Evolutionary conservation across 2,888 invertebrate species (phyloP).

Genomic region (Muschampia plurimacula): DNA sequence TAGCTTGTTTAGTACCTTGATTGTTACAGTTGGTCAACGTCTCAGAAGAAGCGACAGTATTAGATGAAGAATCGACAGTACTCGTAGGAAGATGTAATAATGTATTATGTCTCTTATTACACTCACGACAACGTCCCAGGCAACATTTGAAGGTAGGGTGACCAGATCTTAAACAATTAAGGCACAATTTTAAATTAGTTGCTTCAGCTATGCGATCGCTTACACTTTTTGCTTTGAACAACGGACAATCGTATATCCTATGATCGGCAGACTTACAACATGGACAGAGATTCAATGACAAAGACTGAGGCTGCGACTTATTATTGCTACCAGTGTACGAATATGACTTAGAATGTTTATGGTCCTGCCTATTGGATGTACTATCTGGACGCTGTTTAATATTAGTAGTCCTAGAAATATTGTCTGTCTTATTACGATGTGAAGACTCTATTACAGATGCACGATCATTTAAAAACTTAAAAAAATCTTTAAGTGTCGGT

Average conservation of each 20-base stretch:
- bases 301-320: neutral
- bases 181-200: slow-evolving; percentile 40
- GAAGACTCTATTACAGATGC: neutral
- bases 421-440: slow-evolving; percentile 3
- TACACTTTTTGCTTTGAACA: neutral
- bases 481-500: neutral
- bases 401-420: neutral
- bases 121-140: neutral
- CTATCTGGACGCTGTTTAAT: slow-evolving; percentile 6
- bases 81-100: neutral
- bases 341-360: neutral
- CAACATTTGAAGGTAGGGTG: slow-evolving; percentile 2
- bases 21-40: neutral
- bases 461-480: slow-evolving; percentile 3
- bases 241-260: slow-evolving; percentile 1
- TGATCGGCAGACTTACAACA: neutral
- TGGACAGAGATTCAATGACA: neutral
- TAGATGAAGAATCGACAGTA: neutral
- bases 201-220: slow-evolving; percentile 15
- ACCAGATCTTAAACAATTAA: slow-evolving; percentile 33
- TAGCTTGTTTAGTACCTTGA: neutral
- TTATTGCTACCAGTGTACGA: neutral
- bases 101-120: neutral
- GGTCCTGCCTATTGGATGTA: neutral
- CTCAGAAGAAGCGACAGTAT: neutral